Percentiles rank a stretch among this genome's conserved stretches.
phyloP scores from a whole-genome alignment of 2,797 vertebrate species.

The Tadarida brasiliensis region DNA sequence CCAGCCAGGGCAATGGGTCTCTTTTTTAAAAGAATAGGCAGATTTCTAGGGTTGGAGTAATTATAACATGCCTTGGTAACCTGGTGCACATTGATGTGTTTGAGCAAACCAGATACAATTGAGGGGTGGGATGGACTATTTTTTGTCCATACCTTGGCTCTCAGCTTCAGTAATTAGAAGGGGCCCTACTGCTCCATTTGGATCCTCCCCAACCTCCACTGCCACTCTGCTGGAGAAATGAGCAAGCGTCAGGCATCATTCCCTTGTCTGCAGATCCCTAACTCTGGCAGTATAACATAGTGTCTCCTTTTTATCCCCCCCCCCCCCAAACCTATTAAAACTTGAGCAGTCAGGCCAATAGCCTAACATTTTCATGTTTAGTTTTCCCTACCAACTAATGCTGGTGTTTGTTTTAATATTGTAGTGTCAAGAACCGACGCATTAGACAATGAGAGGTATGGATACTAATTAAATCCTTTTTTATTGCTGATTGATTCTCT shows the following conservation, averaged over 20 bases:
- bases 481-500: conserved; percentile 72
- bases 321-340: conserved; percentile 76
- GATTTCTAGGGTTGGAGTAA: neutral
- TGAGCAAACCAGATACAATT: neutral
- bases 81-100: neutral
- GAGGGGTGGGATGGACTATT: neutral
- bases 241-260: neutral
- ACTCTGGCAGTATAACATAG: conserved; percentile 52
- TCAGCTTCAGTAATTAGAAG: neutral
- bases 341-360: conserved; percentile 79
- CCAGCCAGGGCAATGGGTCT: neutral
- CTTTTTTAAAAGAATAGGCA: neutral
- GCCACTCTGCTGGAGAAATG: neutral
- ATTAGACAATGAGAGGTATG: conserved; percentile 96
- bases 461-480: conserved; percentile 81
- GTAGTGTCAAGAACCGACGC: conserved; percentile 93
- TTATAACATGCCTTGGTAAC: neutral
- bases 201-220: neutral
- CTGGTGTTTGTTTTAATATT: conserved; percentile 88
- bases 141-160: neutral
- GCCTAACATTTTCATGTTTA: conserved; percentile 79
- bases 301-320: conserved; percentile 59
- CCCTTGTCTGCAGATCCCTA: conserved; percentile 9
- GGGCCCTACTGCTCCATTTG: neutral
- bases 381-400: conserved; percentile 86